Evolutionary conservation across 2,888 invertebrate genomes (phyloP), one percentile per base, ranked within the genome.

Genomic region (Loripinus fragilis): DNA sequence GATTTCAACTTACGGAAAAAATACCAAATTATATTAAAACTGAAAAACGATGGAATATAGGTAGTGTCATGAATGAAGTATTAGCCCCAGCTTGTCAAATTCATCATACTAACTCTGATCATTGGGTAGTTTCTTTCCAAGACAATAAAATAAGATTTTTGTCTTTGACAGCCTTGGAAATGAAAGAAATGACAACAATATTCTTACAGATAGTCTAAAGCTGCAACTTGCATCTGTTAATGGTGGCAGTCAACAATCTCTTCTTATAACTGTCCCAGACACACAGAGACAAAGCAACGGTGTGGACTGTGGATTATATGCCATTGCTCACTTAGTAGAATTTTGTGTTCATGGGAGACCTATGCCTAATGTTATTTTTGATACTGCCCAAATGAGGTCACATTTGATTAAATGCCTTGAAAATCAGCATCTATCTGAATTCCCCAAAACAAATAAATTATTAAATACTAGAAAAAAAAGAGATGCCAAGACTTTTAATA

Each of bases 1-100:
- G 78, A 0, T 65, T 78, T 33, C 78, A 78, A 17, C 20, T 78
- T 41, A 68, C 78, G 1, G 78, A 73, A 52, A 73, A 70, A 17
- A 73, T 73, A 0, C 77, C 77, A 12, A 3, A 33, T 0, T 78
- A 73, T 41, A 38, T 52, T 33, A 48, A 71, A 12, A 15, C 7
- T 25, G 35, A 71, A 67, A 55, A 55, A 10, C 50, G 64, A 41
- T 76, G 76, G 76, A 23, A 28, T 8, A 33, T n/a, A 30, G 50
- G 65, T n/a, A 52, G 64, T 8, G 55, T 60, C 0, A 28, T 77
- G 35, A 30, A 77, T 8, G 28, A 64, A 20, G 70, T 35, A 0
- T n/a, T n/a, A 7, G 55, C 69, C 23, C 69, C 48, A 33, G n/a
- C 69, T 0, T 74, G 74, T 48, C 74, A 74, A 45, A 77, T 77